Base-by-base conservation (phyloP, 2,113 vertebrate genomes). In the Lanius collurio region DNA sequence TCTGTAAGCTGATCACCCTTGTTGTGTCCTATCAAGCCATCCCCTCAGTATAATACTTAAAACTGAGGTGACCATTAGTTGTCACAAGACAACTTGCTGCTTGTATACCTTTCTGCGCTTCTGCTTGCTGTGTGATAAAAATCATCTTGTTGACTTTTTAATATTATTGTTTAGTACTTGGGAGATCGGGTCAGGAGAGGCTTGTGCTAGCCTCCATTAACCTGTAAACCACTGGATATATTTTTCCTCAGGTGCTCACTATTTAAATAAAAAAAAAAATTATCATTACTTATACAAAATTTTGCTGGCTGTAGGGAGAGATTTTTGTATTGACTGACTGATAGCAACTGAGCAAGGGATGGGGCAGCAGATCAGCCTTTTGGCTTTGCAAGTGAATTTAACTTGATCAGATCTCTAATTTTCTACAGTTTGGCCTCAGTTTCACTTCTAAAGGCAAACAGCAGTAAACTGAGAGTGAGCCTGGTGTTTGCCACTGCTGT, bases 11-110 rank as follows among this genome's bases (percentile, higher is more conserved):
- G 31, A 39, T 69, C 41, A 49, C 33, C 18, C 31, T 19, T 62
- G 20, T 27, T 0, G 0, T 13, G 10, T 44, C 30, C 26, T 77
- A 4, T 35, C 31, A 31, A 0, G 0, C 15, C 10, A 16, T 2
- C 3, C 1, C 21, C 42, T 42, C 55, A 56, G 15, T 52, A 27
- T 63, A 7, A 8, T 59, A 9, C 14, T 87, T 90, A 49, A 50
- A 91, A 44, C 17, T 28, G 67, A 42, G 24, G 15, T 67, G 27
- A 33, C 33, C 0, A 1, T 82, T 83, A 31, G 44, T 46, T 76
- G 23, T 69, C 46, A 20, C 8, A 37, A 28, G 57, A 21, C 69
- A 27, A 42, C 11, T 83, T 93, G 53, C n/a, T 90, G 31, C 22
- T 15, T 39, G 17, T 37, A 3, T 28, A 50, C 10, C 28, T 46